A percentile compares a stretch with the other conserved stretches of the same genome.
These are phyloP conservation scores for Halictus ligatus DNA, from an alignment of 2,888 invertebrate genomes.

Conservation along the genomic window DNA sequence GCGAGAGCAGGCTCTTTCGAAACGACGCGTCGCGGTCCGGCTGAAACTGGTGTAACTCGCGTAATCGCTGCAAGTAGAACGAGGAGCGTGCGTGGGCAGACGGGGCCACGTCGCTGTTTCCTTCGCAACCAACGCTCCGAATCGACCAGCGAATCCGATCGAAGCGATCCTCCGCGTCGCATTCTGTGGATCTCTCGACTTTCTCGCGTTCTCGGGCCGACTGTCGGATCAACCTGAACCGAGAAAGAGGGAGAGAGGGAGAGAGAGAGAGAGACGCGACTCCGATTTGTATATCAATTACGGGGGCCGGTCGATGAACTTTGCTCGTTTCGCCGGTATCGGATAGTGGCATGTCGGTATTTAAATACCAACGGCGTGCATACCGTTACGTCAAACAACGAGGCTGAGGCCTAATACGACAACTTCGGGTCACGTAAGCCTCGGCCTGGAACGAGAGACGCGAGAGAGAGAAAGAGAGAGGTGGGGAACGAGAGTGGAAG, in stretches of 20 bases:
- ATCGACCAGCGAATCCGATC: not conserved
- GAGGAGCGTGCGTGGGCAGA: not conserved
- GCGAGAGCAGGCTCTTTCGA: not conserved
- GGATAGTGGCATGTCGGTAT: slow-evolving; percentile 57
- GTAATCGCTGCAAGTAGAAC: slow-evolving; percentile 18
- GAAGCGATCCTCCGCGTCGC: not conserved
- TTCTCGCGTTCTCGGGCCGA: not conserved
- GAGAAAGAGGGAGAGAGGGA: not conserved
- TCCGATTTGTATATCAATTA: slow-evolving; percentile 54
- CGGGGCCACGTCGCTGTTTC: not conserved
- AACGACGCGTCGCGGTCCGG: not conserved
- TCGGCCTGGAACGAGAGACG: slow-evolving; percentile 32
- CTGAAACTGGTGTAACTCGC: not conserved
- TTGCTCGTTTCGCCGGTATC: slow-evolving; percentile 49
- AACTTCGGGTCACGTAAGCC: slow-evolving; percentile 68
- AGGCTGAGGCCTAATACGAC: slow-evolving; percentile 58
- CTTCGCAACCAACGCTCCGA: not conserved
- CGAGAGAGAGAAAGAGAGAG: slow-evolving; percentile 19
- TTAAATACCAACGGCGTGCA: slow-evolving; percentile 66
- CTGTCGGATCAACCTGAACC: not conserved
- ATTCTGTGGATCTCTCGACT: not conserved
- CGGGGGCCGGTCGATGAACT: slow-evolving; percentile 51
- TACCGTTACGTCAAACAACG: slow-evolving; percentile 68
- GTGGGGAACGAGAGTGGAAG: slow-evolving; percentile 5
- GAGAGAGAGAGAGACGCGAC: not conserved